Evolutionary conservation across 2,888 invertebrate genomes (phyloP).

Genomic region (Cosmia pyralina): DNA sequence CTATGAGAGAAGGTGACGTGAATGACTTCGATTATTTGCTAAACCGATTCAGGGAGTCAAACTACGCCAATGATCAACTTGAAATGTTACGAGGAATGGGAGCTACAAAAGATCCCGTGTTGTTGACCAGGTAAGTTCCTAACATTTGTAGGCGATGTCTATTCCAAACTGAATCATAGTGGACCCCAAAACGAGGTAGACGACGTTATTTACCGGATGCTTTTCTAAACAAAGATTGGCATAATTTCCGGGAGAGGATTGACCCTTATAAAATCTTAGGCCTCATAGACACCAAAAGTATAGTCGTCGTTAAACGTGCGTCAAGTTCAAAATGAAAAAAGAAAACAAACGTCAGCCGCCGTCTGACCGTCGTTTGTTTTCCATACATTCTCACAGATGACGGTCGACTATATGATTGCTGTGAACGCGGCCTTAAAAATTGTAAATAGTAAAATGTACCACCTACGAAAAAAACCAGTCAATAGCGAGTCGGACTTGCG

Average conservation of each 20-base stretch:
- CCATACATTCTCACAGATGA: too few species aligned
- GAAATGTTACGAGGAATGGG: constrained; percentile 88
- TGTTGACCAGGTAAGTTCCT: constrained; percentile 76
- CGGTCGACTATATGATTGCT: too few species aligned
- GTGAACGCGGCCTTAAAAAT: too few species aligned
- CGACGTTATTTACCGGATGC: too few species aligned
- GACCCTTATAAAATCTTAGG: not conserved
- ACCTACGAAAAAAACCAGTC: too few species aligned
- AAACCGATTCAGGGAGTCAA: constrained; percentile 74
- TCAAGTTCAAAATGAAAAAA: not conserved
- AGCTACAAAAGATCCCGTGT: constrained; percentile 77
- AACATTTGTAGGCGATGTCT: not conserved
- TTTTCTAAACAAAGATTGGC: not conserved
- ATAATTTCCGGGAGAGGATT: too few species aligned
- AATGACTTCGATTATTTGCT: constrained; percentile 91
- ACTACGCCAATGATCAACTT: constrained; percentile 86
- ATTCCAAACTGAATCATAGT: too few species aligned
- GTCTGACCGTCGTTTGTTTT: not conserved
- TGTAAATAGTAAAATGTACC: too few species aligned
- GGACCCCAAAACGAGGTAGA: too few species aligned
- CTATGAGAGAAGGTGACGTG: constrained; percentile 89
- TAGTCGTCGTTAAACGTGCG: not conserved
- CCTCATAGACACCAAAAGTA: not conserved
- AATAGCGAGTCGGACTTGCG: too few species aligned
- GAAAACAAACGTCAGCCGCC: not conserved